phyloP scores from a whole-genome alignment of 2,888 invertebrate genomes.

The Drosophila limbata region DNA sequence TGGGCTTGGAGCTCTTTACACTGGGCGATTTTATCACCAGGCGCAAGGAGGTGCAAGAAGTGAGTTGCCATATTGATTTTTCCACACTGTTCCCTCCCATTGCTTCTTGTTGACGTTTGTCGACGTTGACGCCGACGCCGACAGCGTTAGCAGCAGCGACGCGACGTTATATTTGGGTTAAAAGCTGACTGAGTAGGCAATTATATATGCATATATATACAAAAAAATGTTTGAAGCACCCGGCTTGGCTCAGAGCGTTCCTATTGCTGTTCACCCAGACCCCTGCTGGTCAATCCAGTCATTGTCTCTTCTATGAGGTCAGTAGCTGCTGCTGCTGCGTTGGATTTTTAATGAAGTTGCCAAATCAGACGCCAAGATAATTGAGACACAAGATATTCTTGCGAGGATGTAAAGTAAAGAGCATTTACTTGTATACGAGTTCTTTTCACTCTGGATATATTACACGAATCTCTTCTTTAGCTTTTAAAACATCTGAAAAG shows the following conservation, averaged over 20 bases:
- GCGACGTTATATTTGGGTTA: slow-evolving; percentile 73
- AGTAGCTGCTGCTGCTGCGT: slow-evolving; percentile 49
- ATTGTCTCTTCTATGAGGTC: slow-evolving; percentile 64
- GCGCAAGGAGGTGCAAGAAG: slow-evolving; percentile 91
- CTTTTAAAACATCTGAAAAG: neutral
- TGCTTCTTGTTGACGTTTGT: slow-evolving; percentile 67
- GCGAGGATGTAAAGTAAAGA: neutral
- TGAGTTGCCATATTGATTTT: slow-evolving; percentile 85
- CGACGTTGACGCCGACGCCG: slow-evolving; percentile 17
- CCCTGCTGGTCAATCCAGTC: slow-evolving; percentile 28
- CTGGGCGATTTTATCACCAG: slow-evolving; percentile 93
- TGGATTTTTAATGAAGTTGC: slow-evolving; percentile 51
- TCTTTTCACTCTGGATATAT: neutral
- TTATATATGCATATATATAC: slow-evolving; percentile 53
- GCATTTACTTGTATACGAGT: neutral
- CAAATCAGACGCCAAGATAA: slow-evolving; percentile 29
- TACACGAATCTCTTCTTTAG: neutral
- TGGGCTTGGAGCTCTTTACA: slow-evolving; percentile 92
- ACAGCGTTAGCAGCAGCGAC: slow-evolving; percentile 19
- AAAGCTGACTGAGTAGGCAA: slow-evolving; percentile 62
- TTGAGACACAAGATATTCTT: neutral
- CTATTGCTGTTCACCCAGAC: neutral
- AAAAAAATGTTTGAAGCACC: slow-evolving; percentile 50
- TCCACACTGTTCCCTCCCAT: slow-evolving; percentile 51
- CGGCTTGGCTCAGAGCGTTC: slow-evolving; percentile 11